These are phyloP conservation scores for Leptinotarsa haldemani DNA, from an alignment of 2,888 invertebrate species.

Conservation along the genomic window DNA sequence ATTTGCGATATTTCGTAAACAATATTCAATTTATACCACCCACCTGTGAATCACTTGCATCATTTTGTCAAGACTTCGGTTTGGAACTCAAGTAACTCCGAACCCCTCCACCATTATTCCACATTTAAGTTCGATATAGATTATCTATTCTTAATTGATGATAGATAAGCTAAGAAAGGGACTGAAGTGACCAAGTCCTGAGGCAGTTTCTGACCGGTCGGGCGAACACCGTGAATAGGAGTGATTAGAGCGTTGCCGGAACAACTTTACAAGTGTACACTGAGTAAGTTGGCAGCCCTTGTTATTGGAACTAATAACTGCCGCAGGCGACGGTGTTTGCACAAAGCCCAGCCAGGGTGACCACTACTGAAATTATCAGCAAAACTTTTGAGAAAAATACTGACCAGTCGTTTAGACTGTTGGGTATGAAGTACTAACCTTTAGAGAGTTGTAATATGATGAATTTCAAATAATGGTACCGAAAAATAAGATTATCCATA, in stretches of 20 bases:
- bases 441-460: neutral
- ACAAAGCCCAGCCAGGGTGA: conserved; percentile 52
- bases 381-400: conserved; percentile 12
- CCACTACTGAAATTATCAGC: conserved; percentile 49
- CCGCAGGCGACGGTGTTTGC: conserved; percentile 59
- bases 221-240: conserved; percentile 57
- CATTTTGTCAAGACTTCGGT: neutral
- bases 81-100: neutral
- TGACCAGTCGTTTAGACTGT: conserved; percentile 16
- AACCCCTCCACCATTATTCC: conserved; percentile 27
- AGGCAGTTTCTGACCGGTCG: conserved; percentile 55
- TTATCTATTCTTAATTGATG: conserved; percentile 59
- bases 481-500: too few species aligned
- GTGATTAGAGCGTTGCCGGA: conserved; percentile 59
- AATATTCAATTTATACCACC: too few species aligned
- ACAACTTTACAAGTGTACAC: conserved; percentile 56
- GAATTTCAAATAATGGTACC: too few species aligned
- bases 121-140: conserved; percentile 45
- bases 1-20: too few species aligned
- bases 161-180: conserved; percentile 58
- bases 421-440: neutral
- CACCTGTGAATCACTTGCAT: too few species aligned
- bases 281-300: conserved; percentile 57
- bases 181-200: conserved; percentile 58
- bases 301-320: conserved; percentile 64